Conservation (phyloP, 2,113 vertebrate species). For the Macquaria ambigua region DNA sequence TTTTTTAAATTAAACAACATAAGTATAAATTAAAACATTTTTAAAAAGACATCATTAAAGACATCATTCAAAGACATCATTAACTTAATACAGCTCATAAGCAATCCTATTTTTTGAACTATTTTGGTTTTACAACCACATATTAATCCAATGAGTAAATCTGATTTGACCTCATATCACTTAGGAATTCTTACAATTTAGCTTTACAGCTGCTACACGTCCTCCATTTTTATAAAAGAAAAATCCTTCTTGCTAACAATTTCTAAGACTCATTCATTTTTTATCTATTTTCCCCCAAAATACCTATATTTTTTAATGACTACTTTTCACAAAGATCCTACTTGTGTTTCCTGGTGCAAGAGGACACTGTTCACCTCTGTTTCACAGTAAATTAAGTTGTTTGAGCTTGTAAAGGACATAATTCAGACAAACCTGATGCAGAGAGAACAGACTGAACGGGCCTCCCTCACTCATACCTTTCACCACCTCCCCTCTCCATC, state of each 20-base stretch:
- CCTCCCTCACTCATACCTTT: conserved; percentile 75
- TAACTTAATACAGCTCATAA: neutral
- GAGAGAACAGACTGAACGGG: conserved; percentile 13
- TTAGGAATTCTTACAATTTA: neutral
- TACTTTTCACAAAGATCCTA: neutral
- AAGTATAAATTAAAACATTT: neutral
- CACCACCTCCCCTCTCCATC: conserved; percentile 65
- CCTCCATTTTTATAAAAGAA: neutral
- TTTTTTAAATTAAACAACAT: neutral
- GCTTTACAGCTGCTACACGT: neutral
- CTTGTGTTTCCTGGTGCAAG: neutral
- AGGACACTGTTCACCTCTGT: neutral
- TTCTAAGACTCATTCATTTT: neutral
- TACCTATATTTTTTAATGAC: neutral
- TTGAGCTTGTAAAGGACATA: conserved; percentile 17
- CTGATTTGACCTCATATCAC: neutral
- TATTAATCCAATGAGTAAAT: neutral
- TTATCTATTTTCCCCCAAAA: neutral
- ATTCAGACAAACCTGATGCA: conserved; percentile 35
- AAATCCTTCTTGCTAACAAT: neutral
- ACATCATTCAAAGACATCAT: neutral
- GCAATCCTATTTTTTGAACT: neutral
- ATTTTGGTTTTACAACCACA: neutral
- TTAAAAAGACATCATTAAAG: neutral
- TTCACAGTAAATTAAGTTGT: conserved; percentile 11